Base-by-base conservation (phyloP, 2,113 vertebrate genomes). In the Lanius collurio region DNA sequence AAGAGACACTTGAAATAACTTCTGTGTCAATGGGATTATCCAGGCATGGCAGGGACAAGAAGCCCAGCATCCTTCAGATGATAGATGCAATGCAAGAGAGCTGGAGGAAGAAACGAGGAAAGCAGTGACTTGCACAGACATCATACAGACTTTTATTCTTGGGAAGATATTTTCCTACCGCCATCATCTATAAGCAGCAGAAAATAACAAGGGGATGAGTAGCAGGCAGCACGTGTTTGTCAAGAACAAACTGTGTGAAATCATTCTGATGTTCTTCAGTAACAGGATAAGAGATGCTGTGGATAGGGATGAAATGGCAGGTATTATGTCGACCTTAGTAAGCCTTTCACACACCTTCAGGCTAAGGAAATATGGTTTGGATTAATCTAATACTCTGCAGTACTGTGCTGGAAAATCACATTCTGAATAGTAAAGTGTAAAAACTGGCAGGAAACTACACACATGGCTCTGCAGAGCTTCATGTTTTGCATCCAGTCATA, bases 261-360 rank as follows among this genome's bases (percentile, higher is more conserved):
- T 90, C 78, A 91, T 76, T 83, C 82, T 68, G 52, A 68, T 85
- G 69, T 85, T 89, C 87, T 56, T 65, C 2, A 7, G 70, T 73
- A 96, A 90, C 37, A 83, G 63, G 67, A 53, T 89, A 93, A 94
- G 42, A 81, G 92, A 93, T 83, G 75, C 79, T 83, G 75, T 53
- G 75, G 86, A 70, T 33, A 95, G 83, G 83, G 90, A 81, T 86
- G 79, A 92, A 89, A 83, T 89, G 47, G 63, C 52, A 88, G 88
- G 73, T 77, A 80, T 80, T 83, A 67, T 24, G 59, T 42, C 22
- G 79, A 83, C 86, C 94, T 90, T 26, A 74, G 67, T 47, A 86
- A 95, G 68, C 44, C 62, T 93, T 85, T 84, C 86, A 86, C 71
- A 74, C 28, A 14, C 35, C n/a, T 63, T 90, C 59, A 83, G 82